Conservation (phyloP, 2,888 invertebrate genomes). For the Spialia ferax region DNA sequence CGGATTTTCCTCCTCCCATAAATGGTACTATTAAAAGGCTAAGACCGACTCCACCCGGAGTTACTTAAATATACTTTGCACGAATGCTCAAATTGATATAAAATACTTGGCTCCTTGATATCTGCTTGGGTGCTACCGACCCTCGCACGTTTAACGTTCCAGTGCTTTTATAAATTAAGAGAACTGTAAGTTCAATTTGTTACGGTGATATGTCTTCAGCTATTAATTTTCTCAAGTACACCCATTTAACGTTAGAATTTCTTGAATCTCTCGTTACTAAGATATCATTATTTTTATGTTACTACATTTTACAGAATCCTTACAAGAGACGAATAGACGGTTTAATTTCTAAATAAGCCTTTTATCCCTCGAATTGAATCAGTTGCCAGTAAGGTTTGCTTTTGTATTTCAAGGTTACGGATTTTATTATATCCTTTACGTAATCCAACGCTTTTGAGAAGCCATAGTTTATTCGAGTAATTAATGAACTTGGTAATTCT, state of each 20-base stretch:
- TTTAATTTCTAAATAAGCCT: background rate
- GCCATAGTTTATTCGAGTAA: constrained; percentile 24
- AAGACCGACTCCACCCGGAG: constrained; percentile 64
- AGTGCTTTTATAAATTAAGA: constrained; percentile 32
- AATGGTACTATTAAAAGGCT: constrained; percentile 79
- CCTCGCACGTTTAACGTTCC: constrained; percentile 34
- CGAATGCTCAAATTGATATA: constrained; percentile 83
- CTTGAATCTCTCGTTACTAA: no score
- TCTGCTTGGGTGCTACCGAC: constrained; percentile 53
- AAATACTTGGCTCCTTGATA: constrained; percentile 77
- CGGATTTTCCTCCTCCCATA: constrained; percentile 71
- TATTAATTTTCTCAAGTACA: constrained; percentile 11
- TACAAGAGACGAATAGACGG: background rate
- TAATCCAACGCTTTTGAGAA: background rate
- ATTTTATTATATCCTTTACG: background rate
- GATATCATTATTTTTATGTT: background rate
- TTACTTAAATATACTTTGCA: constrained; percentile 81
- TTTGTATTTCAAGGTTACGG: constrained; percentile 8
- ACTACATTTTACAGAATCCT: background rate
- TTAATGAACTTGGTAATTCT: constrained; percentile 36
- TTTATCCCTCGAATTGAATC: background rate
- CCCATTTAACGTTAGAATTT: background rate
- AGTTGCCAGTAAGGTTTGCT: background rate
- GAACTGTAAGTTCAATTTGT: constrained; percentile 29
- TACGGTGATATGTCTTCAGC: constrained; percentile 19